Evolutionary conservation across 2,113 vertebrate genomes (phyloP).

Genomic region (Morone saxatilis): DNA sequence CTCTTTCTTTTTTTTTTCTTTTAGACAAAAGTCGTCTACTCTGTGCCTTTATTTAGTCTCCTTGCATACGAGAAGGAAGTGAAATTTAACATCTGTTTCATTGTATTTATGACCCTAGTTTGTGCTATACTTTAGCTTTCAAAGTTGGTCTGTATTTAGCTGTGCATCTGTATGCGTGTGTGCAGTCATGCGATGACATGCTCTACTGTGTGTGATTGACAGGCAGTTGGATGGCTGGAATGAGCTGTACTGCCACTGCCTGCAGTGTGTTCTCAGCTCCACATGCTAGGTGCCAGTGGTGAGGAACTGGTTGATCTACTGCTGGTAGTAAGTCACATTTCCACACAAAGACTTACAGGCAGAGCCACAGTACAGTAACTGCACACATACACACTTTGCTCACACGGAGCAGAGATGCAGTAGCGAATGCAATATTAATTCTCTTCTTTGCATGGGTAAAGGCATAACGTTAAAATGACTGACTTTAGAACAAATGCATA

Average conservation of each 20-base stretch:
- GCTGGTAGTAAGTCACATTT: conserved; percentile 39
- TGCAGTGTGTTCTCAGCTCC: conserved; percentile 63
- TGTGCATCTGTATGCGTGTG: conserved; percentile 19
- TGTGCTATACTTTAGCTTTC: not conserved
- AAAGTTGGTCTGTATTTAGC: conserved; percentile 1
- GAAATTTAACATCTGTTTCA: not conserved
- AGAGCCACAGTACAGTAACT: conserved; percentile 1
- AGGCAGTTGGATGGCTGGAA: conserved; percentile 72
- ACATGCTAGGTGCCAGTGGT: conserved; percentile 55
- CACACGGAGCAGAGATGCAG: conserved; percentile 4
- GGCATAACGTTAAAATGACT: conserved; percentile 21
- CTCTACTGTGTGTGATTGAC: conserved; percentile 65
- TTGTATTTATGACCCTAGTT: not conserved
- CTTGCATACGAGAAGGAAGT: not conserved
- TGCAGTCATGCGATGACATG: conserved; percentile 32
- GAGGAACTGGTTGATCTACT: conserved; percentile 28
- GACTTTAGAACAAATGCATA: conserved; percentile 24
- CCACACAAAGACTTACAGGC: conserved; percentile 19
- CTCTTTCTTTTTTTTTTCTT: not conserved
- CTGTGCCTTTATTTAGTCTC: not conserved
- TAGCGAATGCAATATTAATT: conserved; percentile 34
- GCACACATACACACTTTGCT: not conserved
- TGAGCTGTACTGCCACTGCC: conserved; percentile 52
- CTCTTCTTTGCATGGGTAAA: conserved; percentile 2
- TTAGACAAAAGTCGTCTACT: not conserved